Conservation (phyloP, 1,140 invertebrate genomes). For the Papilio xuthus region DNA sequence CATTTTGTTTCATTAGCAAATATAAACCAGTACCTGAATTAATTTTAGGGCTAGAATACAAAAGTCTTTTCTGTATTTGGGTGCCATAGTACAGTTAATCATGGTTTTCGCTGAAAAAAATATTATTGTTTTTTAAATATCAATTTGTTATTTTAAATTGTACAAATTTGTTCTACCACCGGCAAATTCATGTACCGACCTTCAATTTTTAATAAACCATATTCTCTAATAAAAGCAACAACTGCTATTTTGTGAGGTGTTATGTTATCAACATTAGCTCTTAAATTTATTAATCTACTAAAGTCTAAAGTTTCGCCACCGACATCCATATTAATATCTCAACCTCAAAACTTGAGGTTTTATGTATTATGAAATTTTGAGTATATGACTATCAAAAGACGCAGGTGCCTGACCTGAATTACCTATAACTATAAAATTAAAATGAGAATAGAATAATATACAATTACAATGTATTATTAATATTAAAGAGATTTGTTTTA, state of each 20-base stretch:
- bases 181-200: conserved; percentile 47
- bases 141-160: not conserved
- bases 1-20: not conserved
- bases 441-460: too few species aligned
- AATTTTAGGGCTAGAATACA: conserved; percentile 78
- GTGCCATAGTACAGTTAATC: conserved; percentile 70
- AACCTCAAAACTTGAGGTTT: not conserved
- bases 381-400: too few species aligned
- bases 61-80: conserved; percentile 80
- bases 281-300: conserved; percentile 67
- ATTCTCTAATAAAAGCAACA: conserved; percentile 79
- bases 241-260: conserved; percentile 81
- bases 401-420: not conserved
- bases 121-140: not conserved
- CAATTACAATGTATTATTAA: too few species aligned
- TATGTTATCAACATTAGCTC: conserved; percentile 76
- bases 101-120: conserved; percentile 70
- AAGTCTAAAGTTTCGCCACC: conserved; percentile 67
- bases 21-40: conserved; percentile 67
- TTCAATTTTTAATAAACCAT: conserved; percentile 75
- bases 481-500: too few species aligned
- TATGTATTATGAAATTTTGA: too few species aligned
- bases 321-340: conserved; percentile 56
- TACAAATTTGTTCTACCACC: not conserved
- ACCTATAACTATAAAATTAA: not conserved